Conservation (phyloP, 1,140 invertebrate species). For the Araneus ventricosus region DNA sequence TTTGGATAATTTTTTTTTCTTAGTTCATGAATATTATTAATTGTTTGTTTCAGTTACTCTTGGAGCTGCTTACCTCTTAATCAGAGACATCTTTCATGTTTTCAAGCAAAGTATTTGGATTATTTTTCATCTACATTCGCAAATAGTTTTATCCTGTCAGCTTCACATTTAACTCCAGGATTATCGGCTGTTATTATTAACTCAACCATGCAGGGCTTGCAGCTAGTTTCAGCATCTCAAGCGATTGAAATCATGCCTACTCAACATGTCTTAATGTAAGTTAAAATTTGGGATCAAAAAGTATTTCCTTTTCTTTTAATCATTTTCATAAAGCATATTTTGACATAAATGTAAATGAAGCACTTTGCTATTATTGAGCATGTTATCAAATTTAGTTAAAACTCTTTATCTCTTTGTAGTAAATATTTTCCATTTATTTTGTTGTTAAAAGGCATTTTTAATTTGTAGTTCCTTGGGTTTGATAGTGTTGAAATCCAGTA, state of each 20-base stretch:
- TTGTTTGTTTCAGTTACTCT: conserved; percentile 32
- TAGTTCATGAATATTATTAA: not conserved
- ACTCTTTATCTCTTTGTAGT: no score
- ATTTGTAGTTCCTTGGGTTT: no score
- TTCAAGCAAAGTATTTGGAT: not conserved
- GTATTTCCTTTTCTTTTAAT: not conserved
- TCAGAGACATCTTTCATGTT: conserved; percentile 54
- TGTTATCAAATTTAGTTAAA: no score
- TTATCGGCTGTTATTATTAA: conserved; percentile 52
- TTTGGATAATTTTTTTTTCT: no score
- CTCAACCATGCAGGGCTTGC: not conserved
- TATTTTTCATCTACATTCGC: not conserved
- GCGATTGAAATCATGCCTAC: conserved; percentile 45
- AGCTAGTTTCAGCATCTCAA: conserved; percentile 47
- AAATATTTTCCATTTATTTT: no score
- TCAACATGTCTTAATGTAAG: conserved; percentile 47
- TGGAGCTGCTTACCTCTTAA: conserved; percentile 53
- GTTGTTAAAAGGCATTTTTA: no score
- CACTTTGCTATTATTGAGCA: no score
- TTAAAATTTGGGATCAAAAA: not conserved
- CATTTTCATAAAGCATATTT: no score
- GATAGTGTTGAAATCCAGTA: no score
- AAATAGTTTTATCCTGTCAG: not conserved
- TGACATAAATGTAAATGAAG: no score
- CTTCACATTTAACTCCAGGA: conserved; percentile 23